These are phyloP conservation scores for Temnothorax nylanderi DNA, from an alignment of 1,140 invertebrate species.

Conservation along the genomic window DNA sequence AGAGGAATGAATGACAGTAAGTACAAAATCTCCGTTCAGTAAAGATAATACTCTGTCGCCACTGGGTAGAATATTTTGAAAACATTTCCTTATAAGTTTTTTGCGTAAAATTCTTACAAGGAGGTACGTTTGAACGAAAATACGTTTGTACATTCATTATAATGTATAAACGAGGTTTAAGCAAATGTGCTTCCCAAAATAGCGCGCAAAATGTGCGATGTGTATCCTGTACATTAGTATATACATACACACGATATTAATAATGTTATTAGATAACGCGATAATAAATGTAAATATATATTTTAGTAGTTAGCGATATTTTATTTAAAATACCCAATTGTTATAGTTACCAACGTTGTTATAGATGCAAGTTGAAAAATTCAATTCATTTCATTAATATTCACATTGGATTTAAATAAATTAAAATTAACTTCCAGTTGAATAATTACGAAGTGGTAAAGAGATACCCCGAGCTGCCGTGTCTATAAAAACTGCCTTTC, in stretches of 20 bases:
- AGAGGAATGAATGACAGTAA: conserved; percentile 30
- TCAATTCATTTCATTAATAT: conserved; percentile 8
- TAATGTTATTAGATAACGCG: conserved; percentile 2
- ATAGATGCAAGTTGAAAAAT: background rate
- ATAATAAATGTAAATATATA: conserved; percentile 44
- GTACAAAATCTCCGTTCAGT: conserved; percentile 52
- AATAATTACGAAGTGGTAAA: background rate
- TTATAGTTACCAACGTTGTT: background rate
- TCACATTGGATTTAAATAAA: conserved; percentile 12
- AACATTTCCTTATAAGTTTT: conserved; percentile 52
- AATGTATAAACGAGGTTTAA: conserved; percentile 25
- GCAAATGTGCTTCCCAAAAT: background rate
- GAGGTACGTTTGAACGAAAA: background rate
- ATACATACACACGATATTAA: conserved; percentile 7
- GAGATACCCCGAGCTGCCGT: background rate
- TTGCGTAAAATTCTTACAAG: conserved; percentile 3
- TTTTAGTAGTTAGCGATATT: conserved; percentile 26
- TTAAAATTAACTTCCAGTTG: background rate
- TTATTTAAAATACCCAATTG: conserved; percentile 18
- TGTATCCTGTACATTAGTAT: conserved; percentile 18
- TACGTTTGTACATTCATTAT: background rate
- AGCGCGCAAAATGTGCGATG: background rate
- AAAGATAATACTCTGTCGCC: background rate
- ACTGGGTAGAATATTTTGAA: background rate
- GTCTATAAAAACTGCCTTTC: conserved; percentile 16